Evolutionary conservation across 2,888 invertebrate species (phyloP), one percentile per base, ranked within the genome.

Genomic region (Tachystola acroxantha): DNA sequence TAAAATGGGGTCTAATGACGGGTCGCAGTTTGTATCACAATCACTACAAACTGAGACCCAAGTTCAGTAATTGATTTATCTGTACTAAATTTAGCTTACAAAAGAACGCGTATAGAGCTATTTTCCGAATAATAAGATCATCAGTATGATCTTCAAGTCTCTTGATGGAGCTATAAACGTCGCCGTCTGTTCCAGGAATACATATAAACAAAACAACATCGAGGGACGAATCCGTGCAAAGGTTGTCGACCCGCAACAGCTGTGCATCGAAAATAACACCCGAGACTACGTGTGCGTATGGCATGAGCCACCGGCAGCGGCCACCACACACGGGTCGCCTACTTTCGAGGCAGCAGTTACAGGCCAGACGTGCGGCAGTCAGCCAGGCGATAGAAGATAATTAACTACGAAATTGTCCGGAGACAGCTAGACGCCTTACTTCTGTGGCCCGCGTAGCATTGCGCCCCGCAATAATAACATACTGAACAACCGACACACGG

Each of bases 381-480:
- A 72, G 64, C 64, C 66, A 64, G 56, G 54, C 68, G 65, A 63
- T 70, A 62, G 66, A 64, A 75, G 61, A 72, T 81, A 78, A 82
- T 82, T 78, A 82, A 73, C 71, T 66, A 73, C 66, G 53, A 81
- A 81, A 82, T 77, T 80, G 76, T 59, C 60, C 72, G 64, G 73
- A 81, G 80, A 82, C 82, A 82, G 82, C 81, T 81, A 82, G 73
- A 50, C 77, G 82, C 70, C 79, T 81, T 78, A 82, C 82, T 81
- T 81, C 63, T 76, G 64, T 58, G 61, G 63, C 65, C 64, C 64
- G 64, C 50, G 64, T 66, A 66, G 75, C 69, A 72, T 69, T 70
- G 68, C 72, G 59, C 71, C 59, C 68, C 74, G 74, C 72, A 77
- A 75, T 80, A 76, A 78, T 75, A 74, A 71, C 67, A 73, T 62